Evolutionary conservation across 2,888 invertebrate genomes (phyloP).

Genomic region (Lumbricus terrestris): DNA sequence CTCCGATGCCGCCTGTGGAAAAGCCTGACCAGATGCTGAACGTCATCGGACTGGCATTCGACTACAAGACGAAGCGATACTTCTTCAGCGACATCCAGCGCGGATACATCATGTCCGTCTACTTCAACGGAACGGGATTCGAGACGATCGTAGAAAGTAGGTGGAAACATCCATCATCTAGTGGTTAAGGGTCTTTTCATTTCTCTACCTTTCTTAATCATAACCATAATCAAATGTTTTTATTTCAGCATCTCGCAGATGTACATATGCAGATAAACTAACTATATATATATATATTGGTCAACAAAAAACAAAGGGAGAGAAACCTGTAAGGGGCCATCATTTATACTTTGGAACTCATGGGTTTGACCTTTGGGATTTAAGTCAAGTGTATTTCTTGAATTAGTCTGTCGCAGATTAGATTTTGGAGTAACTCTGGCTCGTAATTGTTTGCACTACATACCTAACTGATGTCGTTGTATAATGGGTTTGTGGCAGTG

Average conservation of each 20-base stretch:
- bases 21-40: constrained; percentile 74
- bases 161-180: background rate
- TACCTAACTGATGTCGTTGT: background rate
- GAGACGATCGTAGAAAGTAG: constrained; percentile 62
- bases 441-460: background rate
- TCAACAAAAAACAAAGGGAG: too few relatives aligned
- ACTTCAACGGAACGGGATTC: constrained; percentile 77
- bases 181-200: background rate
- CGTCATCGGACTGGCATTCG: constrained; percentile 80
- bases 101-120: constrained; percentile 78
- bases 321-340: too few relatives aligned
- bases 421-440: background rate
- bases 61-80: constrained; percentile 70
- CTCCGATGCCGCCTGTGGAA: constrained; percentile 74
- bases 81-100: constrained; percentile 88
- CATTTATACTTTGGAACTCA: too few relatives aligned
- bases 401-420: background rate
- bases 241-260: too few relatives aligned
- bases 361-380: background rate
- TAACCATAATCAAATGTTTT: too few relatives aligned
- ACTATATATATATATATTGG: too few relatives aligned
- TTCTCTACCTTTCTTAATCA: background rate
- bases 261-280: too few relatives aligned
- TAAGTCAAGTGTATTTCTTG: background rate
- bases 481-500: background rate